Evolutionary conservation across 30 jellyfish, hydroid and myxozoan species (phyloP).

Genomic region (Aurelia sp.): DNA sequence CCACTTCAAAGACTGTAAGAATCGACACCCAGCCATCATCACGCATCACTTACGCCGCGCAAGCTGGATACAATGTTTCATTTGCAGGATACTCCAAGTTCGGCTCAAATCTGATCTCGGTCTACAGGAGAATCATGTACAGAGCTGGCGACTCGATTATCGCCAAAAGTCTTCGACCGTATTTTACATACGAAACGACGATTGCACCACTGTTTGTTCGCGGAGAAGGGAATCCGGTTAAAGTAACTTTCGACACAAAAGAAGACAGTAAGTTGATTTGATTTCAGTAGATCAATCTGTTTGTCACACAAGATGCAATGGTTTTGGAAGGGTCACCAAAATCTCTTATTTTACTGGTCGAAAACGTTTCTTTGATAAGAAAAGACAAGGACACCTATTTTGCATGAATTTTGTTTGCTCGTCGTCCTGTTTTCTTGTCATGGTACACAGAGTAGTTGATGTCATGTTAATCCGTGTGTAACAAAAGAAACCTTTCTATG

Average conservation of each 20-base stretch:
- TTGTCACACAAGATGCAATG: no score
- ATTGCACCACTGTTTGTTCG: slow-evolving; percentile 27
- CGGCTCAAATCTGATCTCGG: not conserved
- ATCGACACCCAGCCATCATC: slow-evolving; percentile 5
- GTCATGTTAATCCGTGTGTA: no score
- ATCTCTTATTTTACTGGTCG: no score
- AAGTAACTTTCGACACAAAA: slow-evolving; percentile 12
- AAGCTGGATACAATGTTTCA: slow-evolving; percentile 53
- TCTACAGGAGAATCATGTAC: slow-evolving; percentile 1
- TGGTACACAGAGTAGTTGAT: no score
- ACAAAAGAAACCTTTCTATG: no score
- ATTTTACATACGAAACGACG: slow-evolving; percentile 17
- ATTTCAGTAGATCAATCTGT: no score
- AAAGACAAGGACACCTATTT: no score
- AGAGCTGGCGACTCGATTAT: slow-evolving; percentile 21
- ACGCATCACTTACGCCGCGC: not conserved
- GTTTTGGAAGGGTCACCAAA: no score
- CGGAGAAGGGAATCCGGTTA: slow-evolving; percentile 26
- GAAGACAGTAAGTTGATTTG: slow-evolving; percentile 12
- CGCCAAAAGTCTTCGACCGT: slow-evolving; percentile 3
- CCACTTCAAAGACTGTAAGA: slow-evolving; percentile 10
- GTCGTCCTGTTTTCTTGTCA: no score
- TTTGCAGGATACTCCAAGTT: slow-evolving; percentile 5
- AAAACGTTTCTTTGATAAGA: no score
- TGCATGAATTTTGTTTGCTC: no score